Conservation (phyloP, 2,888 invertebrate species). For the Diaprepes abbreviatus region DNA sequence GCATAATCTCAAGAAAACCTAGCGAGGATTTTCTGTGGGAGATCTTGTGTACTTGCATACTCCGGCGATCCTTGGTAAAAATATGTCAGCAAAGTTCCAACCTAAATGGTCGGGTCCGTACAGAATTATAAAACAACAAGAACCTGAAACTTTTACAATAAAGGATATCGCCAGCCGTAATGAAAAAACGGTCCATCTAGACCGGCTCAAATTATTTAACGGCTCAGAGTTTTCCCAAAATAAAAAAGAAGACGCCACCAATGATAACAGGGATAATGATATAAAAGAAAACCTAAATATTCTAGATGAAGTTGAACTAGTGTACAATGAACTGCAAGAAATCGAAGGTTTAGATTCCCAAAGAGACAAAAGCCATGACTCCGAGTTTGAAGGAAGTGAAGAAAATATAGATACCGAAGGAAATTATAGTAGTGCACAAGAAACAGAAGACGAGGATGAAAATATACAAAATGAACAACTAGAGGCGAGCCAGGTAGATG, state of each 20-base stretch:
- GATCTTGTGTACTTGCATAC: conserved; percentile 26
- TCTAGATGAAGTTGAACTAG: background rate
- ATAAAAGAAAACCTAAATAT: background rate
- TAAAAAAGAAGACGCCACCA: background rate
- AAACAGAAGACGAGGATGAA: background rate
- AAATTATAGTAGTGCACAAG: background rate
- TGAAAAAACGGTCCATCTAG: background rate
- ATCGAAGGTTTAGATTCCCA: background rate
- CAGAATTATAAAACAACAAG: background rate
- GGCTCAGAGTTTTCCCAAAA: background rate
- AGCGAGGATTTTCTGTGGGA: conserved; percentile 16
- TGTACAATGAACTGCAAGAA: background rate
- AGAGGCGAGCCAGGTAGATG: background rate
- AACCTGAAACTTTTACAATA: background rate
- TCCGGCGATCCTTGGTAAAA: background rate
- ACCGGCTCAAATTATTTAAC: background rate
- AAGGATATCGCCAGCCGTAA: background rate
- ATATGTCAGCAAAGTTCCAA: background rate
- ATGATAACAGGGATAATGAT: too few relatives aligned
- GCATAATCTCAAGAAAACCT: background rate
- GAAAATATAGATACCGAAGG: background rate
- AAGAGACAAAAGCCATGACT: background rate
- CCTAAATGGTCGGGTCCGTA: conserved; percentile 15
- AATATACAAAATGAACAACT: too few relatives aligned
- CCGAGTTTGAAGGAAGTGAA: background rate